phyloP scores from a whole-genome alignment of 2,888 invertebrate species.

The Cosmia trapezina region DNA sequence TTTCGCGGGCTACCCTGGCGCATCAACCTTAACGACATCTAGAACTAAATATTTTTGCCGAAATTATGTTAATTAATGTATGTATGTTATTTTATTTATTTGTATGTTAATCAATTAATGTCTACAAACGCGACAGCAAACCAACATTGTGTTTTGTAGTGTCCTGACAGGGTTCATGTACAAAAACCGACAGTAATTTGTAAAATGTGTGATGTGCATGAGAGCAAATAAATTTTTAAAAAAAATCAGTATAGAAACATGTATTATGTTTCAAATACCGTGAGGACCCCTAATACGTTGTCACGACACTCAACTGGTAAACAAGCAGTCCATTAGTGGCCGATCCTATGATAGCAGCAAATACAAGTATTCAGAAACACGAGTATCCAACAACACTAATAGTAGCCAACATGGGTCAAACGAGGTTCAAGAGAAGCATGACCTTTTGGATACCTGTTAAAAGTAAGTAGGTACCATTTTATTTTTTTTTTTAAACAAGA shows the following conservation, averaged over 20 bases:
- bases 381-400: neutral
- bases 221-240: too few species aligned
- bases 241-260: neutral
- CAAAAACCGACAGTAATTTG: too few species aligned
- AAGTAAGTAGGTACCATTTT: conserved; percentile 70
- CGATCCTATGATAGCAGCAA: conserved; percentile 24
- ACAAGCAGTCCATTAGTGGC: conserved; percentile 64
- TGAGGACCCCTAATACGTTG: conserved; percentile 61
- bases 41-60: too few species aligned
- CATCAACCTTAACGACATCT: too few species aligned
- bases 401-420: conserved; percentile 67
- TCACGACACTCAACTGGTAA: conserved; percentile 64
- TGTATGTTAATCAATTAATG: too few species aligned
- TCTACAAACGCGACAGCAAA: too few species aligned
- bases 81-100: too few species aligned
- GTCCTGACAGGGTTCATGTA: too few species aligned
- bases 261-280: neutral
- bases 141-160: too few species aligned
- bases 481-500: neutral
- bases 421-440: conserved; percentile 64
- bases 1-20: too few species aligned
- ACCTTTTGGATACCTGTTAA: conserved; percentile 76
- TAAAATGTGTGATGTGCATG: too few species aligned
- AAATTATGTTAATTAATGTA: too few species aligned
- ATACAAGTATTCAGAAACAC: conserved; percentile 29